These are phyloP conservation scores for Chaenocephalus aceratus DNA, from an alignment of 2,113 vertebrate species.

Conservation along the genomic window DNA sequence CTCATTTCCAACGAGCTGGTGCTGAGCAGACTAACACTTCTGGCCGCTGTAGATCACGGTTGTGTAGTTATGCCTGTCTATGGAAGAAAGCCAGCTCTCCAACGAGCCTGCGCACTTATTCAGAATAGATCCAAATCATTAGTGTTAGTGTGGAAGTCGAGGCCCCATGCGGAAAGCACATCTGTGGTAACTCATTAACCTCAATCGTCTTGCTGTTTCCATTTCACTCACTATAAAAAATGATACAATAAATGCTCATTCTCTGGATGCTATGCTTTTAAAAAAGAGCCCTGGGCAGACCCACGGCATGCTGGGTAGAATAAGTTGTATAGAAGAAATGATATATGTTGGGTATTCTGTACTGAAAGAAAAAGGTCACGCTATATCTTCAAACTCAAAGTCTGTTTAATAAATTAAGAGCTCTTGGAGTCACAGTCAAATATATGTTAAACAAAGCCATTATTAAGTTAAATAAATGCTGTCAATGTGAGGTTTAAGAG, in stretches of 20 bases:
- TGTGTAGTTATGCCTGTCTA: constrained; percentile 19
- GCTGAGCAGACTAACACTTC: constrained; percentile 24
- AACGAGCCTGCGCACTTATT: constrained; percentile 11
- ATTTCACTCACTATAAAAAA: constrained; percentile 34
- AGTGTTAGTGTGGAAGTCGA: constrained; percentile 31
- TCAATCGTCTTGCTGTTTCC: constrained; percentile 51
- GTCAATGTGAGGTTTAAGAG: constrained; percentile 6
- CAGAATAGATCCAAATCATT: constrained; percentile 57
- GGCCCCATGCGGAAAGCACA: constrained; percentile 52
- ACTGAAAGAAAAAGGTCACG: not conserved
- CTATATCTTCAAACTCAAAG: constrained; percentile 1
- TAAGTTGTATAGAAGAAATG: not conserved
- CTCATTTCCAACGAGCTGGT: constrained; percentile 40
- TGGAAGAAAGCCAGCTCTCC: constrained; percentile 23
- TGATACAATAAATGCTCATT: constrained; percentile 6
- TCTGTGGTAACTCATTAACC: constrained; percentile 65
- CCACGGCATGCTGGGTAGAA: not conserved
- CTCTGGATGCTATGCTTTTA: constrained; percentile 8
- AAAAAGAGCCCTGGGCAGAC: not conserved
- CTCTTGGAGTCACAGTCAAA: not conserved
- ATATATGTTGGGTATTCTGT: constrained; percentile 10
- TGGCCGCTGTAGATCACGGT: constrained; percentile 40
- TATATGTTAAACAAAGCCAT: constrained; percentile 1
- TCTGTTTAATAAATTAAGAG: not conserved
- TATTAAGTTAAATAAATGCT: constrained; percentile 1